phyloP scores from a whole-genome alignment of 37 sponge, comb jelly and placozoan species.

The Aplysina aerophoba region DNA sequence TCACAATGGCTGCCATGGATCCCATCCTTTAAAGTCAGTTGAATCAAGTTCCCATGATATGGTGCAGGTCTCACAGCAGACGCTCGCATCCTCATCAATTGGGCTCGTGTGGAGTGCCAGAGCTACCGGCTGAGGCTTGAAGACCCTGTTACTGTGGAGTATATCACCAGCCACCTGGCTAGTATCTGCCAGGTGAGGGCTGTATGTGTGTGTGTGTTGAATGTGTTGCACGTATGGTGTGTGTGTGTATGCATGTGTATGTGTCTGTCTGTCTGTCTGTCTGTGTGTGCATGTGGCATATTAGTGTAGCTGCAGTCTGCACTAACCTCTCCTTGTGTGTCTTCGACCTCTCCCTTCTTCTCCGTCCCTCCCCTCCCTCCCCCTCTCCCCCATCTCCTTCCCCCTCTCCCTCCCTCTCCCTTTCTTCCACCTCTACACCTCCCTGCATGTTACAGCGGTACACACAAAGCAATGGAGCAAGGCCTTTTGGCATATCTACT shows the following conservation, averaged over 20 bases:
- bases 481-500: constrained; percentile 96
- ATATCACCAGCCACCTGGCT: constrained; percentile 93
- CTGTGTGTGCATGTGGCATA: constrained; percentile 13
- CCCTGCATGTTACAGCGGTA: constrained; percentile 73
- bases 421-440: neutral
- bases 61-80: constrained; percentile 92
- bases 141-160: constrained; percentile 97
- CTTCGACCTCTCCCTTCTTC: too few relatives aligned
- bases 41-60: too few relatives aligned
- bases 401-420: too few relatives aligned
- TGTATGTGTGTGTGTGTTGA: constrained; percentile 16
- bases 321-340: neutral
- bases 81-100: constrained; percentile 94
- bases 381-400: too few relatives aligned
- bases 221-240: neutral
- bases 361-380: neutral
- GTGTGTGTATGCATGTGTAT: constrained; percentile 15
- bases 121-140: constrained; percentile 92
- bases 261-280: constrained; percentile 4
- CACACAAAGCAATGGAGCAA: constrained; percentile 91
- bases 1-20: too few relatives aligned
- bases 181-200: constrained; percentile 82
- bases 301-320: neutral
- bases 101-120: constrained; percentile 97
- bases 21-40: too few relatives aligned